Evolutionary conservation across 2,888 invertebrate genomes (phyloP).

Genomic region (Pseudolycoriella hygida): DNA sequence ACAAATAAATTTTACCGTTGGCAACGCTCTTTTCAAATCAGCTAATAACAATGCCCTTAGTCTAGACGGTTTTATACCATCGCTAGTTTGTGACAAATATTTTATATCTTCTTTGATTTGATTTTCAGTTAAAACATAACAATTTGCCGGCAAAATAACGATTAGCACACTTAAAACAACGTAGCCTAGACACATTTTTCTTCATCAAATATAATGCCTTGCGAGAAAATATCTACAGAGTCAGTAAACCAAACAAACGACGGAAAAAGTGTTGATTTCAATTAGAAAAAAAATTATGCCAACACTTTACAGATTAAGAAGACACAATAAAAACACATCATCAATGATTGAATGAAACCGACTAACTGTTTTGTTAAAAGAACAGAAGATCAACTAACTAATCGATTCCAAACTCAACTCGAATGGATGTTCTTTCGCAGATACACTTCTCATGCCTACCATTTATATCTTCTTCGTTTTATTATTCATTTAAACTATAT

Average conservation of each 20-base stretch:
- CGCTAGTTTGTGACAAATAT: background rate
- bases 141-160: background rate
- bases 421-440: background rate
- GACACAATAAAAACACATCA: background rate
- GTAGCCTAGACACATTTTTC: background rate
- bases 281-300: background rate
- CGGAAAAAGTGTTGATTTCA: background rate
- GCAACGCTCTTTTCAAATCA: background rate
- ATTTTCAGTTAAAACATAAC: background rate
- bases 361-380: background rate
- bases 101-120: background rate
- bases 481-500: background rate
- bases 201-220: background rate
- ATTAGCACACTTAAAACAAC: background rate
- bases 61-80: background rate
- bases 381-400: background rate
- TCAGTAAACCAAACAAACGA: background rate
- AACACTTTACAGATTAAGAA: background rate
- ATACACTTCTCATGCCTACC: background rate
- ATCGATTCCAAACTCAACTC: background rate
- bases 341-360: conserved; percentile 1
- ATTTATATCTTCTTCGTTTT: background rate
- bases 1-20: background rate
- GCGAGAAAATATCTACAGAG: too few relatives aligned
- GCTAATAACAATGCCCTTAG: background rate